phyloP scores from a whole-genome alignment of 2,797 vertebrate species.

The Rhodeus uyekii region DNA sequence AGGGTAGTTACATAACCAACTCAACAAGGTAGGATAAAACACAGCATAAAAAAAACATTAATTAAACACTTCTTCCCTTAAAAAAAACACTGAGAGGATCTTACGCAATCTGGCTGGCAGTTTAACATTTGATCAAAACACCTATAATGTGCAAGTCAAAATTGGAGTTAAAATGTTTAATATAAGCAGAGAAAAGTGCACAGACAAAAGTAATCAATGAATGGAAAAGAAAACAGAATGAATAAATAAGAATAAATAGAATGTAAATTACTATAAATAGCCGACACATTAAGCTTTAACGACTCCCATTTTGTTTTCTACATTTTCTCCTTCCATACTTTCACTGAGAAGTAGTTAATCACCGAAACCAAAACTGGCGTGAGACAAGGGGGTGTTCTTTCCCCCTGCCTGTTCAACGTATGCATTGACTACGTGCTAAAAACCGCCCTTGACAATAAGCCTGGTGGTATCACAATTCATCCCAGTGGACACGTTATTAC shows the following conservation, averaged over 20 bases:
- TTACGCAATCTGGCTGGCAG: neutral
- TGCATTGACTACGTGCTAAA: too few species aligned
- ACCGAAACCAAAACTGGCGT: too few species aligned
- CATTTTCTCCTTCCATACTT: neutral
- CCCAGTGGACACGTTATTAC: too few species aligned
- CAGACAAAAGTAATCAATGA: neutral
- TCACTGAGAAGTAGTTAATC: neutral
- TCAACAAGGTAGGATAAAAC: conserved; percentile 14
- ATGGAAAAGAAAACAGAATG: too few species aligned
- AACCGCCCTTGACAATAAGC: too few species aligned
- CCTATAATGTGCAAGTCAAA: neutral
- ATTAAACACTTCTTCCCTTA: neutral
- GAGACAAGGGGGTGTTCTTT: too few species aligned
- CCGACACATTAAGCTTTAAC: neutral
- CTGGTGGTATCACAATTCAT: too few species aligned
- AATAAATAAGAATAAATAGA: too few species aligned
- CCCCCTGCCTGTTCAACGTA: too few species aligned
- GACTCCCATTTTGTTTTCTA: neutral
- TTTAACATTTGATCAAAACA: conserved; percentile 11
- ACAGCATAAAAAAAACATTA: neutral
- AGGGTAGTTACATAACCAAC: conserved; percentile 20
- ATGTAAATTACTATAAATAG: neutral
- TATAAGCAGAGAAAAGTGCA: neutral
- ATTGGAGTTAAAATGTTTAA: neutral
- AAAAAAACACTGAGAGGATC: neutral